phyloP scores from a whole-genome alignment of 2,797 vertebrate species.

The Dendrocincla fuliginosa region DNA sequence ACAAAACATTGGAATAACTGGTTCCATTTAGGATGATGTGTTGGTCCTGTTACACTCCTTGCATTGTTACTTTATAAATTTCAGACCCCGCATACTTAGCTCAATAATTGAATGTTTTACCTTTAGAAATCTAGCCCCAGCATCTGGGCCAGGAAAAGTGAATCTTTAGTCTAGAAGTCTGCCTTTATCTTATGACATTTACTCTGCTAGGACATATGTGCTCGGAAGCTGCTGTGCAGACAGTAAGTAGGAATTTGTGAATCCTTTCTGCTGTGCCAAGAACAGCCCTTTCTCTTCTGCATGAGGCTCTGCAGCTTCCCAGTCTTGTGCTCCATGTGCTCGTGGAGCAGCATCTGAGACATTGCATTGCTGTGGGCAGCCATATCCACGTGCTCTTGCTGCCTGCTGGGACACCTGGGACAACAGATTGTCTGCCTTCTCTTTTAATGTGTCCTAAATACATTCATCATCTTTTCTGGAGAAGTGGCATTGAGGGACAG shows the following conservation, averaged over 20 bases:
- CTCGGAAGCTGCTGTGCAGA: background rate
- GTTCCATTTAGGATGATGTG: background rate
- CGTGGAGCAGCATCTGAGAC: background rate
- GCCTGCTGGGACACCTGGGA: background rate
- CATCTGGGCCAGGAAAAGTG: background rate
- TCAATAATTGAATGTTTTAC: background rate
- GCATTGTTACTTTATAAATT: background rate
- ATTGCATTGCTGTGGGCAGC: background rate
- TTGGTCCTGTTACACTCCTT: background rate
- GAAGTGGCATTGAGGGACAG: background rate
- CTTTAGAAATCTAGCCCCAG: background rate
- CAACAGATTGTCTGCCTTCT: background rate
- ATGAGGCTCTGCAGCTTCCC: background rate
- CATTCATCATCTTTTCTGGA: background rate
- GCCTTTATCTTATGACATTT: background rate
- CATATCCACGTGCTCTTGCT: rapidly evolving
- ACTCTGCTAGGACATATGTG: background rate
- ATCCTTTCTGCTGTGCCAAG: background rate
- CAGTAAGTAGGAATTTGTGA: background rate
- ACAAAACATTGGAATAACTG: background rate
- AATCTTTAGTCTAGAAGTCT: background rate
- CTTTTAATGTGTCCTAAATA: background rate
- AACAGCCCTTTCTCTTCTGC: background rate
- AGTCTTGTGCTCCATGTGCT: background rate
- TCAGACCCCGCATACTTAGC: background rate